These are phyloP conservation scores for Synodontis membranacea DNA, from an alignment of 2,113 vertebrate species.

Conservation along the genomic window DNA sequence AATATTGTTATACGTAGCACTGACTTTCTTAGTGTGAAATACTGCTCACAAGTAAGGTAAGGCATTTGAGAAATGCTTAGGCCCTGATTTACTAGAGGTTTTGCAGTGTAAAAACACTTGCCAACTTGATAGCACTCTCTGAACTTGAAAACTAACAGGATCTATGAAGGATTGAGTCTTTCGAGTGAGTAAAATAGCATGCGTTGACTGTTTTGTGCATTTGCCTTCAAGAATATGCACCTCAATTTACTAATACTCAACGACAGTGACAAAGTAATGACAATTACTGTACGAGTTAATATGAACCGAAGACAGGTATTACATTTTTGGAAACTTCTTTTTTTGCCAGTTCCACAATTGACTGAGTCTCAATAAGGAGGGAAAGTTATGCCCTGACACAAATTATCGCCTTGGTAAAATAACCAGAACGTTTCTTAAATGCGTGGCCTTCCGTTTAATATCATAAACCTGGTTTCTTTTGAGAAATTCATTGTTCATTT, in stretches of 20 bases:
- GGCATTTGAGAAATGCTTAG: background rate
- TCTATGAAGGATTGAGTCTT: background rate
- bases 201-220: background rate
- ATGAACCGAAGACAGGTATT: background rate
- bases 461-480: background rate
- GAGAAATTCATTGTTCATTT: background rate
- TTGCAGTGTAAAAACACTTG: background rate
- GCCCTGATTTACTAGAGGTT: background rate
- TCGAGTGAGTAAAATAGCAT: background rate
- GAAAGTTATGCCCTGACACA: background rate
- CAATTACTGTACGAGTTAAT: background rate
- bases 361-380: background rate
- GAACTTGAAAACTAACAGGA: background rate
- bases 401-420: background rate
- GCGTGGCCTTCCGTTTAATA: background rate
- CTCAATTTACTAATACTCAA: background rate
- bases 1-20: background rate
- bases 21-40: background rate
- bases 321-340: background rate
- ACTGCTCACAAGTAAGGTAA: background rate
- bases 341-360: background rate
- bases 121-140: background rate
- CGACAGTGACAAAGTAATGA: background rate
- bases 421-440: background rate
- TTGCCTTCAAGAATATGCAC: background rate